phyloP scores from a whole-genome alignment of 2,797 vertebrate species.

The Coilia nasus region DNA sequence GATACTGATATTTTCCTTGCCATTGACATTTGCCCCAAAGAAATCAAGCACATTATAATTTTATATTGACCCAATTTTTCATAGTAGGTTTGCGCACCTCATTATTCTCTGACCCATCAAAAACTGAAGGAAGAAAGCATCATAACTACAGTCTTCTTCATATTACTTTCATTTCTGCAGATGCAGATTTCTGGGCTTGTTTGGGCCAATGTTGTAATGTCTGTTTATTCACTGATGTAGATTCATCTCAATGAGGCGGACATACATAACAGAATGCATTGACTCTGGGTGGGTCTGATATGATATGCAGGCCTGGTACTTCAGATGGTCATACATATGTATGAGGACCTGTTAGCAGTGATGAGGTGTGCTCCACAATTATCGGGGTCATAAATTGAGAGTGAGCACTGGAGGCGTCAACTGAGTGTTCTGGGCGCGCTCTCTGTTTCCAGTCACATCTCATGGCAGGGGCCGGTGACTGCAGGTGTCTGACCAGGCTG shows the following conservation, averaged over 20 bases:
- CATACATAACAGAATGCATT: neutral
- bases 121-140: neutral
- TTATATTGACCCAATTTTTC: neutral
- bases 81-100: neutral
- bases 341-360: slow-evolving; percentile 16
- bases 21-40: neutral
- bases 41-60: neutral
- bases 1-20: neutral
- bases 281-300: neutral
- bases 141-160: neutral
- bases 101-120: neutral
- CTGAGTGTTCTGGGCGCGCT: neutral
- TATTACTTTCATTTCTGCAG: neutral
- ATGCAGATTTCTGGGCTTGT: neutral
- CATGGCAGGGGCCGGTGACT: neutral
- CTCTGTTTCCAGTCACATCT: neutral
- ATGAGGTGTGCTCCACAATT: neutral
- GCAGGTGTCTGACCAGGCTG: neutral
- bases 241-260: neutral
- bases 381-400: slow-evolving; percentile 16
- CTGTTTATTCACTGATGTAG: neutral
- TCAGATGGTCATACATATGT: neutral
- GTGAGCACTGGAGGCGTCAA: neutral
- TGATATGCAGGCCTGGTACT: slow-evolving; percentile 8
- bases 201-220: neutral